Evolutionary conservation across 2,113 vertebrate species (phyloP).

Genomic region (Rhea americana): DNA sequence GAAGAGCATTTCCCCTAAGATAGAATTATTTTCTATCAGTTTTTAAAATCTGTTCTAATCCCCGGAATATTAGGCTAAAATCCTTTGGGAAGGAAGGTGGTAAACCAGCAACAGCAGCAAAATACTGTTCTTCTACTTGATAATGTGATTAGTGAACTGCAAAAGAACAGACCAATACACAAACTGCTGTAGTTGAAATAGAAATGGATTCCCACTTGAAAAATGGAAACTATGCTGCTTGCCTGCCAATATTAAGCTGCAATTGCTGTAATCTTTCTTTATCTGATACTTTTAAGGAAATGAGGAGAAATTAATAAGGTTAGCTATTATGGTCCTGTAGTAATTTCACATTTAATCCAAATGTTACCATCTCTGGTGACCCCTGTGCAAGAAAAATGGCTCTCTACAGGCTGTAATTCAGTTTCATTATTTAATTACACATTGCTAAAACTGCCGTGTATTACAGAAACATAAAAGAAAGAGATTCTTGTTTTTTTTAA

Average conservation of each 20-base stretch:
- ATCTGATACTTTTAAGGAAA: slow-evolving; percentile 26
- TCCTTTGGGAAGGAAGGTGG: neutral
- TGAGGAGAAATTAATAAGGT: slow-evolving; percentile 38
- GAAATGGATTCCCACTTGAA: neutral
- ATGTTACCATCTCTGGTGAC: neutral
- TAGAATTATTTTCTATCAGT: neutral
- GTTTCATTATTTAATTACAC: neutral
- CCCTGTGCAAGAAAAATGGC: neutral
- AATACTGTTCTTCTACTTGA: neutral
- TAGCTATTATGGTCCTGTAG: neutral
- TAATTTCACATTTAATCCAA: slow-evolving; percentile 47
- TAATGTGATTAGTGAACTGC: neutral
- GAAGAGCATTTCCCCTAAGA: neutral
- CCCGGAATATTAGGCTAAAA: neutral
- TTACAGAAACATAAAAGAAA: neutral
- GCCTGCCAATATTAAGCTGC: neutral
- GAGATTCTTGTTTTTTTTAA: neutral
- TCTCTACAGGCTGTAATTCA: neutral
- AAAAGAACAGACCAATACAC: neutral
- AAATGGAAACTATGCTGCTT: neutral
- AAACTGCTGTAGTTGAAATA: neutral
- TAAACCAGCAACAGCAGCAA: neutral
- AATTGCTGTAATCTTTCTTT: slow-evolving; percentile 1
- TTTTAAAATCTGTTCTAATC: neutral
- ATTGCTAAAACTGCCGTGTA: neutral